A percentile compares a stretch with the other conserved stretches of the same genome.
Conservation (phyloP, 2,888 invertebrate genomes). For the Pasiphila rectangulata region DNA sequence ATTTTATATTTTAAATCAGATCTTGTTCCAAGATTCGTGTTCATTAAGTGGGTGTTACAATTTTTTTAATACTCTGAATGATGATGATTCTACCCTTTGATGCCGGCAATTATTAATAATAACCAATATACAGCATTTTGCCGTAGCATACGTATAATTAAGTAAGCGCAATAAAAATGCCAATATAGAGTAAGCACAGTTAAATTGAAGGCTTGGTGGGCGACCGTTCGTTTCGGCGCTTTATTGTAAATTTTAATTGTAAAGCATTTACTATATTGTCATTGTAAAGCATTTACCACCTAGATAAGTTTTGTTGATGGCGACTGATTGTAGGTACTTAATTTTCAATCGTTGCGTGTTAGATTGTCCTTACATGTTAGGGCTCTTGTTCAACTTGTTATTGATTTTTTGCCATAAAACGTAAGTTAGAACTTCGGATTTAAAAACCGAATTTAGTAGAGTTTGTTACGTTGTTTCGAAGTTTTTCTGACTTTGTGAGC, state of each 20-base stretch:
- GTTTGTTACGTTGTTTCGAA: conserved; percentile 56
- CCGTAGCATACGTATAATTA: no score
- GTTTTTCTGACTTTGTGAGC: not conserved
- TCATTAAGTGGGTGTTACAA: no score
- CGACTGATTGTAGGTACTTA: conserved; percentile 15
- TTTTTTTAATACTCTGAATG: no score
- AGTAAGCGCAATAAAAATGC: conserved; percentile 74
- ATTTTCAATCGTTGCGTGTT: conserved; percentile 44
- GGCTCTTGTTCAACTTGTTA: conserved; percentile 53
- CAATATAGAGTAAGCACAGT: conserved; percentile 68
- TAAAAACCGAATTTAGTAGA: conserved; percentile 76
- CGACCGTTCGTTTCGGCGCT: conserved; percentile 26
- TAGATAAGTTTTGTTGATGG: conserved; percentile 24
- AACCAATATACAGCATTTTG: no score
- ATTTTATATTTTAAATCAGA: no score
- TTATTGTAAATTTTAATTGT: conserved; percentile 43
- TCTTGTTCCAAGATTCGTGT: no score
- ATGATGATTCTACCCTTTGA: not conserved
- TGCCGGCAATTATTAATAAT: not conserved
- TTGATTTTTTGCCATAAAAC: conserved; percentile 65
- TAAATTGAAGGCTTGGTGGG: conserved; percentile 54
- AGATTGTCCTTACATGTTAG: conserved; percentile 44
- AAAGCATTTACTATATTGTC: conserved; percentile 36
- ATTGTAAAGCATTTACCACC: conserved; percentile 35
- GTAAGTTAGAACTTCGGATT: conserved; percentile 72